Evolutionary conservation across 2,888 invertebrate species (phyloP).

Genomic region (Plebejus anna): DNA sequence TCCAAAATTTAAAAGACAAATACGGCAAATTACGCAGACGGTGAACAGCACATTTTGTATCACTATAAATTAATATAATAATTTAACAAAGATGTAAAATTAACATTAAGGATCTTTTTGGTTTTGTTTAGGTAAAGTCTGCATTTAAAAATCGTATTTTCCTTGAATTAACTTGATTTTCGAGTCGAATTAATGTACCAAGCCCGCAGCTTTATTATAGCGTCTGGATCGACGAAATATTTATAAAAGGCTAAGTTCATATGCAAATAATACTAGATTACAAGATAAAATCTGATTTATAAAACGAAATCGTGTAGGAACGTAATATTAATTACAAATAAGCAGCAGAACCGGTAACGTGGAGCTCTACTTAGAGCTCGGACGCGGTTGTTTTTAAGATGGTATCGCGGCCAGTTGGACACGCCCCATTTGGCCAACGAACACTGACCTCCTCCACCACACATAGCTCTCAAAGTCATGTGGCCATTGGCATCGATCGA

Average conservation of each 20-base stretch:
- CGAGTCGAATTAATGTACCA: neutral
- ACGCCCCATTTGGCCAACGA: constrained; percentile 21
- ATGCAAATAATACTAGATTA: neutral
- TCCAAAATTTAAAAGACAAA: too few species aligned
- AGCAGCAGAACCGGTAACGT: neutral
- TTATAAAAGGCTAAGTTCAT: neutral
- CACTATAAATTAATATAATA: too few species aligned
- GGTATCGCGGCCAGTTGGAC: constrained; percentile 18
- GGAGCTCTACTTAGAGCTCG: neutral
- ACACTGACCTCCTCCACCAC: constrained; percentile 17
- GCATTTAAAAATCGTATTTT: neutral
- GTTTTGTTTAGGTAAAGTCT: neutral
- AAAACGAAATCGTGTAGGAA: neutral
- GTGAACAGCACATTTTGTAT: too few species aligned
- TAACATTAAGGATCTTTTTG: too few species aligned
- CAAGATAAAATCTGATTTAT: constrained; percentile 10
- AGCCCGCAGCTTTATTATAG: neutral
- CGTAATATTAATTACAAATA: constrained; percentile 7
- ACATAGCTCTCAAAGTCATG: constrained; percentile 17
- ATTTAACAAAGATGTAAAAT: too few species aligned
- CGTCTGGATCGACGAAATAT: neutral
- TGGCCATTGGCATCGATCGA: neutral
- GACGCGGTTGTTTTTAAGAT: neutral
- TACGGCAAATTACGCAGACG: too few species aligned
- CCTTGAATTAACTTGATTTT: neutral